Evolutionary conservation across 1,140 invertebrate genomes (phyloP), one percentile per base, ranked within the genome.

Genomic region (Latrodectus geometricus): DNA sequence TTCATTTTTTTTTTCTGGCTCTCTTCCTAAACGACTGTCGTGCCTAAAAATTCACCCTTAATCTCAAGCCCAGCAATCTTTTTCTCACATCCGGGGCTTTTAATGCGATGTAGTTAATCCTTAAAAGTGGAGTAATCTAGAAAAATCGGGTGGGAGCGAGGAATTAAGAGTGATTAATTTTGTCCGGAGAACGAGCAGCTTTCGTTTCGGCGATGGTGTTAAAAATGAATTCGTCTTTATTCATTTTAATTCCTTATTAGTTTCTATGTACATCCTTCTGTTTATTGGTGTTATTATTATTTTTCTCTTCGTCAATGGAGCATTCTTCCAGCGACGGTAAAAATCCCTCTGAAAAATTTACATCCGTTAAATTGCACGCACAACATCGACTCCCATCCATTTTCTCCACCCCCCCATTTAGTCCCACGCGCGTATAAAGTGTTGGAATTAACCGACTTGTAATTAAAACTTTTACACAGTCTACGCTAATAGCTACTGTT

Each of bases 41-140:
- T 23, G 21, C 61, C 21, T 49, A 78, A 66, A 61, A 61, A 17
- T 61, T 78, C 76, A 23, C 12, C 15, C 20, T 48, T 54, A 54
- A 78, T 78, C 65, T 78, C 50, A 23, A 65, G 14, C 14, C 12
- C 23, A 21, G 21, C 21, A 35, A 35, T 35, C 35, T 35, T 21
- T 56, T 17, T 12, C 12, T 54, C 73, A 20, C n/a, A 35, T 66
- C 65, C 23, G 50, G 68, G 11, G 14, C 4, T 20, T 9, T 69
- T 78, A 78, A 78, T 78, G 61, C 23, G 11, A 65, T 48, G 76
- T 66, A 54, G 50, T 65, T 78, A 78, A 78, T 66, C 56, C 76
- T 66, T 15, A 78, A 78, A 69, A 78, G 56, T 78, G 76, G 76
- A 21, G 17, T 17, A 61, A 61, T 61, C 54, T 61, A 2, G 17